phyloP scores from a whole-genome alignment of 2,888 invertebrate species.

The Troides oblongomaculatus region DNA sequence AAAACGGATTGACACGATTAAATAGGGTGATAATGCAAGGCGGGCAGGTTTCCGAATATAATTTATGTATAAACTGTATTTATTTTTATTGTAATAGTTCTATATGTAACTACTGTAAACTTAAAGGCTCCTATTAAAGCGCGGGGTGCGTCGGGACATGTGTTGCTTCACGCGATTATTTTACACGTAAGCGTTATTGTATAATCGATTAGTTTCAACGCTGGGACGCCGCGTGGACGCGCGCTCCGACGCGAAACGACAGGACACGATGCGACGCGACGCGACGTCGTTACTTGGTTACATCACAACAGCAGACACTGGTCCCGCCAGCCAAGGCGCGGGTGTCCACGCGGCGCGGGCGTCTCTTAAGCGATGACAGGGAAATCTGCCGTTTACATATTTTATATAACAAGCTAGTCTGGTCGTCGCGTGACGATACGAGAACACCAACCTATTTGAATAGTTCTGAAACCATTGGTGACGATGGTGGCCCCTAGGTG shows the following conservation, averaged over 20 bases:
- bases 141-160: constrained; percentile 14
- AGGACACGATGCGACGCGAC: neutral
- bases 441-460: constrained; percentile 59
- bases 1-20: constrained; percentile 60
- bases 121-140: constrained; percentile 23
- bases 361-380: constrained; percentile 34
- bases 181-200: constrained; percentile 32
- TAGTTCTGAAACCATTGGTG: constrained; percentile 58
- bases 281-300: neutral
- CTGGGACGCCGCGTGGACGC: constrained; percentile 16
- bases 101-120: constrained; percentile 29
- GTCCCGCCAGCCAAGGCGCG: neutral
- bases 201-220: constrained; percentile 30
- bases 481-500: constrained; percentile 68
- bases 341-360: constrained; percentile 30
- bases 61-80: constrained; percentile 38
- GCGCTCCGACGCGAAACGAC: constrained; percentile 3
- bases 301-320: neutral
- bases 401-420: constrained; percentile 48
- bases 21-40: constrained; percentile 59
- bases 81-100: constrained; percentile 40
- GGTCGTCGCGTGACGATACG: constrained; percentile 43
- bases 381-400: constrained; percentile 52
- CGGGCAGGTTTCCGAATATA: constrained; percentile 61
- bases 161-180: constrained; percentile 31